These are phyloP conservation scores for Alexandromys oeconomus DNA, from an alignment of 2,797 vertebrate species.

Conservation along the genomic window DNA sequence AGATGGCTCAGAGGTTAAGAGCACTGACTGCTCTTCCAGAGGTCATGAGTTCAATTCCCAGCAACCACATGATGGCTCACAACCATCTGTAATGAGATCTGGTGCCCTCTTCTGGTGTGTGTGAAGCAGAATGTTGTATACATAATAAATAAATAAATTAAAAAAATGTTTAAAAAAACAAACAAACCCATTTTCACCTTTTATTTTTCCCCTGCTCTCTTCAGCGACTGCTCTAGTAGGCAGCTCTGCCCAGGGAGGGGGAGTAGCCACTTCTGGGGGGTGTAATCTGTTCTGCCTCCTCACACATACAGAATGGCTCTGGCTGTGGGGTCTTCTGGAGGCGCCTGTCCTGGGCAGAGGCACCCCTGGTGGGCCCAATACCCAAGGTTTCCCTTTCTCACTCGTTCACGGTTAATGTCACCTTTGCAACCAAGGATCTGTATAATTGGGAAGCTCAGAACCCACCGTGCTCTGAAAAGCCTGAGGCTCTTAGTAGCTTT, in stretches of 20 bases:
- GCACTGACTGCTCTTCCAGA: too few species aligned
- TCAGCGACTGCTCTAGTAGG: not conserved
- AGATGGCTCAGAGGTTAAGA: too few species aligned
- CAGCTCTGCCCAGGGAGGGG: not conserved
- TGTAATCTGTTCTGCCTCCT: not conserved
- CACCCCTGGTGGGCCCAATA: not conserved
- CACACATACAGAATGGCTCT: not conserved
- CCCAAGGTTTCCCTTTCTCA: not conserved
- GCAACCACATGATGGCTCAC: too few species aligned
- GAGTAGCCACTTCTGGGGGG: not conserved
- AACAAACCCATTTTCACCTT: not conserved
- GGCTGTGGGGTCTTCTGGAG: not conserved
- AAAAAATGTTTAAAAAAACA: too few species aligned
- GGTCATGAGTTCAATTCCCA: too few species aligned
- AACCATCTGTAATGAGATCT: too few species aligned
- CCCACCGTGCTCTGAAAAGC: not conserved
- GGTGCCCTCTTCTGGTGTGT: too few species aligned
- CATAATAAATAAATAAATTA: too few species aligned
- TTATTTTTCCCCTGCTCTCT: not conserved
- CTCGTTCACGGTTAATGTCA: not conserved
- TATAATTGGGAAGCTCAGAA: not conserved
- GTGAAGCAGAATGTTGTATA: too few species aligned
- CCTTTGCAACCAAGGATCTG: not conserved
- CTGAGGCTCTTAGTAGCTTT: not conserved
- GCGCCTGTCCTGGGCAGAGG: not conserved